Evolutionary conservation across 1,140 invertebrate species (phyloP).

Genomic region (Tetramorium simillimum): DNA sequence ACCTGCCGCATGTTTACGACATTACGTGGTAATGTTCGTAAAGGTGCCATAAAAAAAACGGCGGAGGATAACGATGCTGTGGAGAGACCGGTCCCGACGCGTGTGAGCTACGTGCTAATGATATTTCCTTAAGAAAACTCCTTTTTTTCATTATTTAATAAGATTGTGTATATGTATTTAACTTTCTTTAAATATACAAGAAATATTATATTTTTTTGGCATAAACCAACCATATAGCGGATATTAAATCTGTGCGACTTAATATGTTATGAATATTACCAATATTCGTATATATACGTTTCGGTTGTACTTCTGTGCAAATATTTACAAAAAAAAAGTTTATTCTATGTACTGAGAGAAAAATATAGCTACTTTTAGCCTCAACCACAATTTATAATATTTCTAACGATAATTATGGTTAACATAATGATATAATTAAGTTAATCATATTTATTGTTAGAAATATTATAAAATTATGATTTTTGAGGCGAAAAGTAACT

Average conservation of each 20-base stretch:
- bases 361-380: too few relatives aligned
- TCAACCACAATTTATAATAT: too few relatives aligned
- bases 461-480: too few relatives aligned
- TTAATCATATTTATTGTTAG: too few relatives aligned
- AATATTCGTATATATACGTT: too few relatives aligned
- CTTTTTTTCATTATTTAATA: background rate
- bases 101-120: slow-evolving; percentile 41
- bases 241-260: background rate
- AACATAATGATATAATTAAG: too few relatives aligned
- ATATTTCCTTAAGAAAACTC: slow-evolving; percentile 3
- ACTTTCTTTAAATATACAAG: background rate
- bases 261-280: background rate
- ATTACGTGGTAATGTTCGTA: slow-evolving; percentile 56
- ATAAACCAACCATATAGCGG: background rate
- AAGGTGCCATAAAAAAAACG: slow-evolving; percentile 45
- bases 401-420: too few relatives aligned
- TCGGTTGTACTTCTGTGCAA: background rate
- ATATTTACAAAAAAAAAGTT: too few relatives aligned
- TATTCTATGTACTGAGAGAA: too few relatives aligned
- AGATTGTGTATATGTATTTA: background rate
- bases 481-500: too few relatives aligned
- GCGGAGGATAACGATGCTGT: slow-evolving; percentile 59
- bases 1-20: slow-evolving; percentile 62
- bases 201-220: background rate
- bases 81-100: slow-evolving; percentile 23